A percentile compares a stretch with the other conserved stretches of the same genome.
Conservation (phyloP, 2,113 vertebrate genomes). For the Antigone vipio region DNA sequence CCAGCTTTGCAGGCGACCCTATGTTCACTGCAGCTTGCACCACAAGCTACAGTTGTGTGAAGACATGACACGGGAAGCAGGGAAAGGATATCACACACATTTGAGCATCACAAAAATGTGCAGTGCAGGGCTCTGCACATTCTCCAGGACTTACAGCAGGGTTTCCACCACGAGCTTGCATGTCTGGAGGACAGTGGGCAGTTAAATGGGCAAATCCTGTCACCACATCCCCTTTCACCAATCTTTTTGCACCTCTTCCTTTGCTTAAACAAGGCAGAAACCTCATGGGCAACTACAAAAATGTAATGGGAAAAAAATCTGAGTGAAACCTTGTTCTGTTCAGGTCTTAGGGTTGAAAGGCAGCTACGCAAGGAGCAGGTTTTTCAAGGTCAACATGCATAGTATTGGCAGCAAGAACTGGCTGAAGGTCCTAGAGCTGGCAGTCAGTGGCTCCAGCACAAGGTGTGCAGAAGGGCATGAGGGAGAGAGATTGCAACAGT, state of each 20-base stretch:
- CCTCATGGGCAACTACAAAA: not conserved
- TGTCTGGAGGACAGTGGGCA: not conserved
- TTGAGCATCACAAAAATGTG: not conserved
- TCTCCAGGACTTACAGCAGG: not conserved
- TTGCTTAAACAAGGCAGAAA: not conserved
- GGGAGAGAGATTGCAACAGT: not conserved
- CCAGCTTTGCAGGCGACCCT: not conserved
- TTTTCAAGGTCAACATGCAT: not conserved
- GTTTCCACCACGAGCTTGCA: not conserved
- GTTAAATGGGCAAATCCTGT: not conserved
- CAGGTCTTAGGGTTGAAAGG: not conserved
- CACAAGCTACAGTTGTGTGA: not conserved
- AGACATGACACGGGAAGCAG: not conserved
- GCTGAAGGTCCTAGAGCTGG: not conserved
- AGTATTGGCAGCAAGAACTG: not conserved
- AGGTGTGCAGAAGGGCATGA: accelerated
- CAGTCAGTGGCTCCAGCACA: not conserved
- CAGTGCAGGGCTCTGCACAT: not conserved
- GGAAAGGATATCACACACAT: accelerated
- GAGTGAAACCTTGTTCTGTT: not conserved
- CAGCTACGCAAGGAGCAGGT: not conserved
- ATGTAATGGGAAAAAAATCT: not conserved
- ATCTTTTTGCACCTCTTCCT: not conserved
- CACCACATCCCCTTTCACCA: not conserved
- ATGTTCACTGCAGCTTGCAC: accelerated